Evolutionary conservation across 92 coral and sea anemone genomes (phyloP), one percentile per base, ranked within the genome.

Genomic region (Porites lobata): DNA sequence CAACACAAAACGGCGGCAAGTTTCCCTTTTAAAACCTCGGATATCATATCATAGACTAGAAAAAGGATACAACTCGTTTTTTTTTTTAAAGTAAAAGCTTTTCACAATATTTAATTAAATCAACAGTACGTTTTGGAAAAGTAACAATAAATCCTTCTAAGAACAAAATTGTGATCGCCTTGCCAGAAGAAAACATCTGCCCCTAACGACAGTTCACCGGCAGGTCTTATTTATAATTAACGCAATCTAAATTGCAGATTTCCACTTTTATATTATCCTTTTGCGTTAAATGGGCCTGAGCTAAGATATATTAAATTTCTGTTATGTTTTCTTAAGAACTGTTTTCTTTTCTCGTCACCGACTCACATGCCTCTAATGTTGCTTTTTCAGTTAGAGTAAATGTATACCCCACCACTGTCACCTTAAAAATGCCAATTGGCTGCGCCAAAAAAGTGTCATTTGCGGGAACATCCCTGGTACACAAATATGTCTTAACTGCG

Each of bases 201-300:
- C 53, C 18, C 81, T 47, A 19, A 19, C 10, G 61, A 56, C 65
- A 21, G 50, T 84, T 14, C 54, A 84, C 80, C 54, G 84, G 65
- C 83, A 62, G 76, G 83, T 85, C 69, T n/a, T 29, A 77, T 85
- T 29, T 66, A 85, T 77, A 63, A 76, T 85, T 85, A 26, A 85
- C 67, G 69, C 64, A 56, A 85, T 85, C 89, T 85, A 76, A 85
- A 85, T 85, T 77, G 84, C 89, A 85, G 89, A 77, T 85, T 57
- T 77, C 77, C 77, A 10, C 64, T 63, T 74, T 74, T 61, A 38
- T 77, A 63, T 38, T 77, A 77, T 75, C 81, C 80, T 51, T 73
- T 51, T n/a, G 80, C 68, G 20, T 74, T 26, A 32, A 54, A 51
- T 59, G 38, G 14, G 7, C 86, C 21, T 29, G 50, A 69, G 59